A percentile compares a stretch with the other conserved stretches of the same genome.
Evolutionary conservation across 2,888 invertebrate genomes (phyloP).

Genomic region (Beris morrisii): DNA sequence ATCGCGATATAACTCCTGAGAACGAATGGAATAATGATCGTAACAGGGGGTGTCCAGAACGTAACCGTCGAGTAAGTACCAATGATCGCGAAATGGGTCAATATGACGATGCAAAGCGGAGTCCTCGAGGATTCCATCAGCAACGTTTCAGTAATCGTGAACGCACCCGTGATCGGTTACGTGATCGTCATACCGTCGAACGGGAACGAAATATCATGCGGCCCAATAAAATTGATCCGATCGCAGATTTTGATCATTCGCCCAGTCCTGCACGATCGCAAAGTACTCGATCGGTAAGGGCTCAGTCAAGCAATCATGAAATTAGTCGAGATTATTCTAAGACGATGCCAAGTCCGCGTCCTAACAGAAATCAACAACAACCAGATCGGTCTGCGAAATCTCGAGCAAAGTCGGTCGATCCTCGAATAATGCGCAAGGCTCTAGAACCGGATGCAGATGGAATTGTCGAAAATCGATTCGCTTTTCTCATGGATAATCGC

Average conservation of each 20-base stretch:
- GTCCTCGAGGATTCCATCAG: constrained; percentile 5
- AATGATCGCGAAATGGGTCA: constrained; percentile 5
- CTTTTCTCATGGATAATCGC: constrained; percentile 57
- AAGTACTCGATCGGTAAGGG: constrained; percentile 50
- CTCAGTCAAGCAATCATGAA: constrained; percentile 38
- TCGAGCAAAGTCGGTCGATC: constrained; percentile 54
- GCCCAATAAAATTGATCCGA: constrained; percentile 49
- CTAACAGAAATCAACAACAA: constrained; percentile 41
- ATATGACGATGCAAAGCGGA: constrained; percentile 14
- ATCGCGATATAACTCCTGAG: constrained; percentile 45
- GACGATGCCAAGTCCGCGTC: constrained; percentile 38
- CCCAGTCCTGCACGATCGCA: constrained; percentile 43
- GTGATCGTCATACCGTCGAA: constrained; percentile 58
- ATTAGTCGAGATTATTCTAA: constrained; percentile 35
- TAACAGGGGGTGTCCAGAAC: background rate
- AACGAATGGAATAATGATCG: background rate
- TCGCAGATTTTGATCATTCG: constrained; percentile 47
- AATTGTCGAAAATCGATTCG: constrained; percentile 71
- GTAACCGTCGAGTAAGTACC: background rate
- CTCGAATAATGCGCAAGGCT: constrained; percentile 48
- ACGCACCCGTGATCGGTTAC: constrained; percentile 48
- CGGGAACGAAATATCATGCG: constrained; percentile 56
- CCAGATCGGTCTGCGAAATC: constrained; percentile 35
- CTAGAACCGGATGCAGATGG: constrained; percentile 56
- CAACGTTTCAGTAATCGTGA: constrained; percentile 49